Evolutionary conservation across 2,888 invertebrate genomes (phyloP), one percentile per base, ranked within the genome.

Genomic region (Drosophila heteroneura): DNA sequence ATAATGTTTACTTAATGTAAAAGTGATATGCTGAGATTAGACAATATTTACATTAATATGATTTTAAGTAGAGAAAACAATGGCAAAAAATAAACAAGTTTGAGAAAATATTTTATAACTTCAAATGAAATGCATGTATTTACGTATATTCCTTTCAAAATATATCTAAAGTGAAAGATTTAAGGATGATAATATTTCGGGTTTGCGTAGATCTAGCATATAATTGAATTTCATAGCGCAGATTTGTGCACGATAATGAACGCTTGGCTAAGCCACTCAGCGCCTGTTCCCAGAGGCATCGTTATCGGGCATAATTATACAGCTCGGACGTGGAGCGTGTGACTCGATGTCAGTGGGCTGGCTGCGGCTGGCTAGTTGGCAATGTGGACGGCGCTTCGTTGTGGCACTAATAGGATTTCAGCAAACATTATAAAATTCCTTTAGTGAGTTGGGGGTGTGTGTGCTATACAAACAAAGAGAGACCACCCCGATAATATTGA

Each of bases 401-500:
- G 80, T 79, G 71, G 75, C 83, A 81, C 82, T 91, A 91, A 91
- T 91, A 90, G 89, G 91, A 91, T 91, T 91, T 85, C 81, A 75
- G 59, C 60, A 85, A 79, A 82, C 77, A 82, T 68, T 79, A 61
- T 64, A 80, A 80, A 83, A 87, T 87, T 87, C 87, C 87, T 41
- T 69, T 62, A 80, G 78, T 82, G 57, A 64, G 83, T 79, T 70
- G 62, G 62, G 74, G 79, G 81, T 81, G 83, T 63, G 53, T 39
- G 47, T 16, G 16, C 16, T 47, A 16, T 26, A 16, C 32, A 28
- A 16, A 47, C 51, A 52, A 33, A 61, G 41, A 28, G n/a, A 73
- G 76, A 73, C 71, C 77, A 73, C 79, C 80, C 61, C 33, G 28
- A 57, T 32, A 54, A 19, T 26, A 69, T 56, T 64, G 66, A 68